A percentile compares a stretch with the other conserved stretches of the same genome.
Evolutionary conservation across 2,888 invertebrate genomes (phyloP).

Genomic region (Cephalotes varians): DNA sequence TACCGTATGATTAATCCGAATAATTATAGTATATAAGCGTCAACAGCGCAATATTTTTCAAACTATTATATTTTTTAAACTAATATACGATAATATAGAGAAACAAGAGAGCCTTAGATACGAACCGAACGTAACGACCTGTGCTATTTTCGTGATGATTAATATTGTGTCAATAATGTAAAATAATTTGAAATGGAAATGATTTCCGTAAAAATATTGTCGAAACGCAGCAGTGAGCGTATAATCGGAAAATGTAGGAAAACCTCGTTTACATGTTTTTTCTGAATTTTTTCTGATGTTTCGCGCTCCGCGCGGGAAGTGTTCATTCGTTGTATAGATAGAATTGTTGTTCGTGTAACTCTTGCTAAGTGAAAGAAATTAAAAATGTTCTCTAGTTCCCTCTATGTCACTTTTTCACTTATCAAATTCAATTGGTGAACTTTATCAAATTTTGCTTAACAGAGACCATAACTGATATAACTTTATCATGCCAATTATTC

Average conservation of each 20-base stretch:
- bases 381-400: neutral
- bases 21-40: neutral
- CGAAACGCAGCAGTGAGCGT: neutral
- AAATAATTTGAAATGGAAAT: slow-evolving; percentile 24
- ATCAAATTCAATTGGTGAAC: neutral
- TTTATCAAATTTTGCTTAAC: neutral
- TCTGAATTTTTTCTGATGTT: neutral
- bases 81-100: neutral
- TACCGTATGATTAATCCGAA: neutral
- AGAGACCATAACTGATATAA: neutral
- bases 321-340: neutral
- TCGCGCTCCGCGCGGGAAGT: slow-evolving; percentile 1
- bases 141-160: slow-evolving; percentile 13
- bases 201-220: neutral
- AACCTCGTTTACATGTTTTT: slow-evolving; percentile 11
- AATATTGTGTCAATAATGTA: slow-evolving; percentile 5
- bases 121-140: slow-evolving; percentile 2
- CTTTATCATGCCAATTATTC: neutral
- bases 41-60: neutral
- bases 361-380: neutral
- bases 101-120: neutral
- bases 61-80: too few species aligned
- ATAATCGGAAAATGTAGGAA: slow-evolving; percentile 3
- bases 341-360: neutral
- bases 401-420: neutral